Percentiles rank a stretch among this genome's conserved stretches.
phyloP scores from a whole-genome alignment of 2,113 vertebrate genomes.

The Melierax canorus region DNA sequence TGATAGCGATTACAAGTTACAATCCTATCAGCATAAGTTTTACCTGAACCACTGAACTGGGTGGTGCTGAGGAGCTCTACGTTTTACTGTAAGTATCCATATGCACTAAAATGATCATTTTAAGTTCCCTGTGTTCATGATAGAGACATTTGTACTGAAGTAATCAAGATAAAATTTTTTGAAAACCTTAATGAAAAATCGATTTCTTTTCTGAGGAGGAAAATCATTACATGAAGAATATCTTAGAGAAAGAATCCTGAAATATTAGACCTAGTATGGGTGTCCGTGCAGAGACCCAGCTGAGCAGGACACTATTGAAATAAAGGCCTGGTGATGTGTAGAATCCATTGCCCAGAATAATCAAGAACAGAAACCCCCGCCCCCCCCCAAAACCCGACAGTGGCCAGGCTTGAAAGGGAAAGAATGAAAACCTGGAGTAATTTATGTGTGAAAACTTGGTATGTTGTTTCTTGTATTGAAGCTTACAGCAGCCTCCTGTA shows the following conservation, averaged over 20 bases:
- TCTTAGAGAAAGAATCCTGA: not conserved
- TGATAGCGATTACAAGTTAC: not conserved
- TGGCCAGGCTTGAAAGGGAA: not conserved
- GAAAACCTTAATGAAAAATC: not conserved
- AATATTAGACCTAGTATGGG: not conserved
- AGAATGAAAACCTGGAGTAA: not conserved
- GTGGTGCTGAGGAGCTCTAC: not conserved
- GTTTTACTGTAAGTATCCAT: not conserved
- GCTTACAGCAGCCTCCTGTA: not conserved
- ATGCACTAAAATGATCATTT: not conserved
- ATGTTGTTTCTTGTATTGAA: not conserved
- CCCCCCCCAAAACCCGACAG: rapidly evolving
- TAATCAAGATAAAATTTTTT: not conserved
- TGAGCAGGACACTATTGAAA: not conserved
- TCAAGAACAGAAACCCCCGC: not conserved
- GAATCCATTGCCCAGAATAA: not conserved
- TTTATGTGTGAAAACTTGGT: not conserved
- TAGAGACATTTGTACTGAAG: not conserved
- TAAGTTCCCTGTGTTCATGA: not conserved
- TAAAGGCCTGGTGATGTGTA: rapidly evolving
- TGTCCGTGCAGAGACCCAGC: not conserved
- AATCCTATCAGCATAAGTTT: not conserved
- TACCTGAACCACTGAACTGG: not conserved
- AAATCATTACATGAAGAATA: not conserved
- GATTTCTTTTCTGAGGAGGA: not conserved